phyloP scores from a whole-genome alignment of 2,797 vertebrate species.

The Psittacula echo region DNA sequence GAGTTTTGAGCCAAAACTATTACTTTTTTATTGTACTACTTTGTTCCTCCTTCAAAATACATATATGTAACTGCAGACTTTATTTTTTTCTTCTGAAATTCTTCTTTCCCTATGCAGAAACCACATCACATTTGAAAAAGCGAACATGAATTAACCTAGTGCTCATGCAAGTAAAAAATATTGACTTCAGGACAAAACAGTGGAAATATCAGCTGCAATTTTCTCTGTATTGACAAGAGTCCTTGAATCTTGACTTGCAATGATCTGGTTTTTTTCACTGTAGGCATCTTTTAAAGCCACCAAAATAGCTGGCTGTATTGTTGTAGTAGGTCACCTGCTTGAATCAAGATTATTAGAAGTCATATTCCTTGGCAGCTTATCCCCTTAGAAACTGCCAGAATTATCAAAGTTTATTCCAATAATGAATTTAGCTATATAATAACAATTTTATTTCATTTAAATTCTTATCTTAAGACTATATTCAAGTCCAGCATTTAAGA shows the following conservation, averaged over 20 bases:
- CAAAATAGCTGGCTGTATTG: neutral
- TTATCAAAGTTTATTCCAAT: neutral
- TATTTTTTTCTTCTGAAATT: neutral
- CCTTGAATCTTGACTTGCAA: neutral
- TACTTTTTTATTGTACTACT: neutral
- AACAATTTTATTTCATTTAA: neutral
- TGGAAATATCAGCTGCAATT: neutral
- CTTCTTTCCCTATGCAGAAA: neutral
- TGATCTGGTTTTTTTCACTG: neutral
- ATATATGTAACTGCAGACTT: neutral
- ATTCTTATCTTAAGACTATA: neutral
- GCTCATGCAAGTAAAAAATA: neutral
- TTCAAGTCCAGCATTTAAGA: neutral
- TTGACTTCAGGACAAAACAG: neutral
- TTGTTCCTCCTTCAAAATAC: neutral
- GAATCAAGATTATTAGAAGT: neutral
- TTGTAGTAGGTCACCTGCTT: neutral
- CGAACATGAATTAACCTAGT: neutral
- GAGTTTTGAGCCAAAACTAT: neutral
- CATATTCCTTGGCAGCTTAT: rapidly evolving
- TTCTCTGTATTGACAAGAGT: neutral
- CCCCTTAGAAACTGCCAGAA: neutral
- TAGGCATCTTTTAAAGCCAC: neutral
- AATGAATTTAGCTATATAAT: neutral
- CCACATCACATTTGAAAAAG: neutral